These are phyloP conservation scores for Paguma larvata DNA, from an alignment of 2,797 vertebrate genomes.

Conservation along the genomic window DNA sequence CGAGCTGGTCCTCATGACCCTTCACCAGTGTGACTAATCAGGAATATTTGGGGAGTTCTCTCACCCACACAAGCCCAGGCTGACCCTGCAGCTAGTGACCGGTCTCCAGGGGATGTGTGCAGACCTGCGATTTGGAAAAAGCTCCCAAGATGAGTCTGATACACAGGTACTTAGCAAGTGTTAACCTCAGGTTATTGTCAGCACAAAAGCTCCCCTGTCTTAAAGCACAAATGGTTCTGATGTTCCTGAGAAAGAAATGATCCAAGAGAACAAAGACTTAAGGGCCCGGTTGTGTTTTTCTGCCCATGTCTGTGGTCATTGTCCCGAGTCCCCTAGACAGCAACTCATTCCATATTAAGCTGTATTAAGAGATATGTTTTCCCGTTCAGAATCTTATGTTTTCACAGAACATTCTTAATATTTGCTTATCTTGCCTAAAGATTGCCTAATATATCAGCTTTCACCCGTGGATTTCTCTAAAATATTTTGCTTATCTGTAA, in stretches of 20 bases:
- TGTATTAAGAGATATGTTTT: neutral
- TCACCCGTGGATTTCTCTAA: slow-evolving; percentile 3
- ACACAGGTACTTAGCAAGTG: neutral
- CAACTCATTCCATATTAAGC: neutral
- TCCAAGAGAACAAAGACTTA: neutral
- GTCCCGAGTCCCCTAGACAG: neutral
- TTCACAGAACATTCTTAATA: neutral
- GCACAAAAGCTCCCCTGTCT: neutral
- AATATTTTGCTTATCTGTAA: neutral
- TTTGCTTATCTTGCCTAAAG: neutral
- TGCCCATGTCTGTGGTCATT: neutral
- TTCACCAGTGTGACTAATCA: neutral
- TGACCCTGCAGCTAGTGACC: neutral
- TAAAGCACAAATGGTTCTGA: neutral
- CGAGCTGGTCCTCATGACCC: neutral
- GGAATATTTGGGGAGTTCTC: neutral
- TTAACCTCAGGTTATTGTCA: neutral
- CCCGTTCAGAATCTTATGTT: neutral
- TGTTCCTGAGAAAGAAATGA: neutral
- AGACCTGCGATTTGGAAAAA: neutral
- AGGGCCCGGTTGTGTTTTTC: neutral
- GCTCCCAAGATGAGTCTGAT: neutral
- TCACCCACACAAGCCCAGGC: neutral
- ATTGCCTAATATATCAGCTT: neutral
- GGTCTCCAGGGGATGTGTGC: neutral